Conservation (phyloP, 2,797 vertebrate species). For the Cossypha heuglini region DNA sequence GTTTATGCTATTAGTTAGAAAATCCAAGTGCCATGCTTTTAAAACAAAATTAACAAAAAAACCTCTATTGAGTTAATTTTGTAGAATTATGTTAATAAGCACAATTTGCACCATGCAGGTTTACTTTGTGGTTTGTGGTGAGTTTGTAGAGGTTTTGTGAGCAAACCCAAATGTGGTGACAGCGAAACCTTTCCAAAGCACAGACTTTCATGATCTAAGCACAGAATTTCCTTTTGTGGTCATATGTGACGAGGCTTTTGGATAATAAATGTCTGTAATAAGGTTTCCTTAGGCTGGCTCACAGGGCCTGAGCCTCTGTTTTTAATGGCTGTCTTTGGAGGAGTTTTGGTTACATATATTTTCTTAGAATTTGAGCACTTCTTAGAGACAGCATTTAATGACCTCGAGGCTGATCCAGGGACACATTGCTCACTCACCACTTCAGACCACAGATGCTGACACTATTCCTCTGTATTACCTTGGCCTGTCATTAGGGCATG, state of each 20-base stretch:
- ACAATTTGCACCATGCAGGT: slow-evolving; percentile 47
- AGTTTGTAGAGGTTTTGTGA: slow-evolving; percentile 73
- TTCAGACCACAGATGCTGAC: not conserved
- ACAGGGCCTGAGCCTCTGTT: slow-evolving; percentile 16
- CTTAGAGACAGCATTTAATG: not conserved
- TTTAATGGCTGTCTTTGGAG: slow-evolving; percentile 47
- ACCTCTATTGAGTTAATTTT: slow-evolving; percentile 61
- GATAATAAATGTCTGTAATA: slow-evolving; percentile 69
- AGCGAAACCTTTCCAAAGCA: slow-evolving; percentile 61
- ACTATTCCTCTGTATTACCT: not conserved
- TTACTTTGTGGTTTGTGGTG: slow-evolving; percentile 78
- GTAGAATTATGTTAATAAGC: slow-evolving; percentile 73
- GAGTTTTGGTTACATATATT: slow-evolving; percentile 32
- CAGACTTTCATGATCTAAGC: slow-evolving; percentile 64
- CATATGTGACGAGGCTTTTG: slow-evolving; percentile 53
- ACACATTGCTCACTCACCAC: not conserved
- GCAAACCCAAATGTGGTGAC: slow-evolving; percentile 72
- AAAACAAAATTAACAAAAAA: slow-evolving; percentile 44
- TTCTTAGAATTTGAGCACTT: slow-evolving; percentile 42
- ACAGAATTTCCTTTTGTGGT: slow-evolving; percentile 77
- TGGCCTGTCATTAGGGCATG: not conserved
- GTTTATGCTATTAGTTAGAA: slow-evolving; percentile 63
- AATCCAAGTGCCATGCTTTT: slow-evolving; percentile 50
- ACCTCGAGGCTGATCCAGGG: not conserved
- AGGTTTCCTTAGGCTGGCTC: slow-evolving; percentile 67